Percentiles rank a stretch among this genome's conserved stretches.
Evolutionary conservation across 2,797 vertebrate species (phyloP).

Genomic region (Parauchenoglanis punctatus): DNA sequence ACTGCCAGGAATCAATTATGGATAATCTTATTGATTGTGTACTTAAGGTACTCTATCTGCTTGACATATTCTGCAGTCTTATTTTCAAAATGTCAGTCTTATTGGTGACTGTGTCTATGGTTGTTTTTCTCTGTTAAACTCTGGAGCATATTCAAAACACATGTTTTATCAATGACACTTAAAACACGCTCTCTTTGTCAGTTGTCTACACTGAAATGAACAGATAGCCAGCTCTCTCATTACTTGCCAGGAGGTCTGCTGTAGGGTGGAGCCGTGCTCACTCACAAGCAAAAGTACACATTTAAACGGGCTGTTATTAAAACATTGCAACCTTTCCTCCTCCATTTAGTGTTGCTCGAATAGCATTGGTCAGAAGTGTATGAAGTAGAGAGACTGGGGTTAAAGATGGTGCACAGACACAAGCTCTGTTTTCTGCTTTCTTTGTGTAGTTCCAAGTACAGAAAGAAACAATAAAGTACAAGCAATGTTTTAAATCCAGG

Average conservation of each 20-base stretch:
- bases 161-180: constrained; percentile 7
- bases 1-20: constrained; percentile 22
- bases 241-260: constrained; percentile 51
- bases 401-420: neutral
- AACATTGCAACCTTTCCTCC: constrained; percentile 20
- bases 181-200: neutral
- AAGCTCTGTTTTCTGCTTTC: constrained; percentile 39
- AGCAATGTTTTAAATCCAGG: neutral
- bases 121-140: constrained; percentile 16
- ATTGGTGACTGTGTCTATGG: constrained; percentile 2
- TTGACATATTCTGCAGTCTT: constrained; percentile 5
- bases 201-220: constrained; percentile 18
- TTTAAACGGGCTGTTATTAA: constrained; percentile 36
- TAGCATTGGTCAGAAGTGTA: constrained; percentile 8
- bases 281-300: constrained; percentile 26
- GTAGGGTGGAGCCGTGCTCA: constrained; percentile 2
- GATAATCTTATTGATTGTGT: constrained; percentile 24
- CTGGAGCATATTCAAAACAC: neutral
- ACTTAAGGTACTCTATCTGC: constrained; percentile 25
- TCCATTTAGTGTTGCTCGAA: constrained; percentile 21
- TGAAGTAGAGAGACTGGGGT: constrained; percentile 11
- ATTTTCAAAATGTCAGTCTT: constrained; percentile 25
- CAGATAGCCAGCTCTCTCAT: constrained; percentile 50
- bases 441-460: neutral
- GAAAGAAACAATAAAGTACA: neutral